phyloP scores from a whole-genome alignment of 2,888 invertebrate species.

The Rhaphigaster nebulosa region DNA sequence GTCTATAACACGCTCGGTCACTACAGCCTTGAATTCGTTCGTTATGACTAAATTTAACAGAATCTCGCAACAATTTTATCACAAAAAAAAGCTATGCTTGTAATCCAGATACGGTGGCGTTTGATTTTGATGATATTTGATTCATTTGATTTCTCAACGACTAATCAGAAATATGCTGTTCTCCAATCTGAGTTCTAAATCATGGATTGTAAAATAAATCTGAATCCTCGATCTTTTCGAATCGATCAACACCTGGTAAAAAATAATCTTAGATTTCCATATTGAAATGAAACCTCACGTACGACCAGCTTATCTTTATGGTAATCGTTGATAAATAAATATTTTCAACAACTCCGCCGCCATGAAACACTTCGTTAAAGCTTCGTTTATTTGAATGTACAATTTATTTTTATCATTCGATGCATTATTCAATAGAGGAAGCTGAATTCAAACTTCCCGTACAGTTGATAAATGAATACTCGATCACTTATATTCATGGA shows the following conservation, averaged over 20 bases:
- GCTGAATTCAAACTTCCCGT: not conserved
- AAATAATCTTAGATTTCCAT: constrained; percentile 2
- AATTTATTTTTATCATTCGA: not conserved
- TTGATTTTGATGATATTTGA: too few species aligned
- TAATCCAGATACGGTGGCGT: too few species aligned
- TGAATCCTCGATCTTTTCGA: not conserved
- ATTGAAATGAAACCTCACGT: not conserved
- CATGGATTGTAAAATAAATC: not conserved
- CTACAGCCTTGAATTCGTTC: too few species aligned
- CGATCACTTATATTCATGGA: not conserved
- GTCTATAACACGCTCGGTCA: too few species aligned
- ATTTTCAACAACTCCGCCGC: not conserved
- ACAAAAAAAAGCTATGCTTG: too few species aligned
- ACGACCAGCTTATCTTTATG: not conserved
- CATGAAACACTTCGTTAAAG: not conserved
- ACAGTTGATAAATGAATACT: not conserved
- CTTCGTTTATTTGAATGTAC: not conserved
- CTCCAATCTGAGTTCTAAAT: not conserved
- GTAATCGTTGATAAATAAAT: not conserved
- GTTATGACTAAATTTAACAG: too few species aligned
- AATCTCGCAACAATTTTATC: too few species aligned
- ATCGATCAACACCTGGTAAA: not conserved
- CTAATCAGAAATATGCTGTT: too few species aligned
- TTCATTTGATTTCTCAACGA: too few species aligned
- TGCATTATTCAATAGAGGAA: constrained; percentile 28